Conservation (phyloP, 2,113 vertebrate genomes). For the Copsychus sechellarum region DNA sequence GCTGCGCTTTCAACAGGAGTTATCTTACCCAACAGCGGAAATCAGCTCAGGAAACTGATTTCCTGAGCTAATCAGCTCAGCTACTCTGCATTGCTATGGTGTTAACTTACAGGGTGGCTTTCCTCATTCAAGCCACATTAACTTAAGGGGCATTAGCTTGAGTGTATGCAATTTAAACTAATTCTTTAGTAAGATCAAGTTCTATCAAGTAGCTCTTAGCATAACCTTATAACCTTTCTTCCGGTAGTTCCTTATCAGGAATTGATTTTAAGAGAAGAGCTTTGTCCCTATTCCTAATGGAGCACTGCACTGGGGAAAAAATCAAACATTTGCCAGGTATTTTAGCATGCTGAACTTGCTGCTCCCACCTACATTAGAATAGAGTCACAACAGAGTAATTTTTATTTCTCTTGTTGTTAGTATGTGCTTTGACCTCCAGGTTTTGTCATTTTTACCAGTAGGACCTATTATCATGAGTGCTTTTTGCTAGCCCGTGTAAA, state of each 20-base stretch:
- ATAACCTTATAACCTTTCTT: background rate
- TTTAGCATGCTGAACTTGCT: background rate
- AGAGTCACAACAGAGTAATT: background rate
- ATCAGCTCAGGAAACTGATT: background rate
- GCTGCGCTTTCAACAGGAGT: background rate
- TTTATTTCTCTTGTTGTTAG: constrained; percentile 9
- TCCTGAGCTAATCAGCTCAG: background rate
- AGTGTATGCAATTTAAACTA: background rate
- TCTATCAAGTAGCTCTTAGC: background rate
- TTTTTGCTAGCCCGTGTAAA: background rate
- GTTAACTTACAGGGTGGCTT: background rate
- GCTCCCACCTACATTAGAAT: background rate
- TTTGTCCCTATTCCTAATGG: background rate
- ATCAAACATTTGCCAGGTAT: background rate
- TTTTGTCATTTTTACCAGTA: constrained; percentile 40
- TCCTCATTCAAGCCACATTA: background rate
- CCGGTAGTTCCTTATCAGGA: background rate
- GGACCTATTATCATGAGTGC: constrained; percentile 4
- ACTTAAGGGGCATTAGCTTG: background rate
- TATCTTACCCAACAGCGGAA: background rate
- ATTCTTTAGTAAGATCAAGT: background rate
- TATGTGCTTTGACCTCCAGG: constrained; percentile 12
- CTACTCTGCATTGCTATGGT: background rate
- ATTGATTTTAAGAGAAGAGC: background rate
- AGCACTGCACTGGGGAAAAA: background rate